Conservation (phyloP, 2,113 vertebrate genomes). For the Bambusicola thoracicus region DNA sequence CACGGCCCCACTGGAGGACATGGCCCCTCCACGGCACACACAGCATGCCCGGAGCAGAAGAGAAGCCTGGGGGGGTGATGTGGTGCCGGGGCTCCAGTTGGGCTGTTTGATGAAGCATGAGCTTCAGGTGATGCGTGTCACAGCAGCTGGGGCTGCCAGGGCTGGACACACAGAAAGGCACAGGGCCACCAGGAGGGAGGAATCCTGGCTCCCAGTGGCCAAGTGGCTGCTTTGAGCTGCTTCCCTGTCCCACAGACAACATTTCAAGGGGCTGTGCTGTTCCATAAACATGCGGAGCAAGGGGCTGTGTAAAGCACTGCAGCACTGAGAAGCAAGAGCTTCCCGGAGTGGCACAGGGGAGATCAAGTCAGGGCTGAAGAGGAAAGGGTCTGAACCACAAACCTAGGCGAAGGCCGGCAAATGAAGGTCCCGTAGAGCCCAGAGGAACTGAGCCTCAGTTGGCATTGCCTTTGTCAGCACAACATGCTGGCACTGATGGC, state of each 20-base stretch:
- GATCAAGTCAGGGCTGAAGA: background rate
- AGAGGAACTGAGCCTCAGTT: background rate
- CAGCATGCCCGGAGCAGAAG: background rate
- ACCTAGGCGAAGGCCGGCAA: background rate
- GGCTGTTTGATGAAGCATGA: too few relatives aligned
- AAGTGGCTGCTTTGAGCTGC: background rate
- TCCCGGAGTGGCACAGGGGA: background rate
- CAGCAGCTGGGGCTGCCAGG: too few relatives aligned
- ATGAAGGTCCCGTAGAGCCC: fast-evolving
- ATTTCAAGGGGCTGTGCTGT: fast-evolving
- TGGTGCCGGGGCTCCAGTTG: too few relatives aligned
- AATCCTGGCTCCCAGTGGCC: background rate
- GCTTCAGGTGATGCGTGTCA: fast-evolving
- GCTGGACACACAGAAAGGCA: too few relatives aligned
- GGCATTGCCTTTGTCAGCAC: background rate
- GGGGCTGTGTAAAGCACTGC: fast-evolving
- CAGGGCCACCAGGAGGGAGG: too few relatives aligned
- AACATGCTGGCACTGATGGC: background rate
- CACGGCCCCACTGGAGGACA: background rate
- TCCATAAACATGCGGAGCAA: background rate
- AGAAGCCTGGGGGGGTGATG: fast-evolving
- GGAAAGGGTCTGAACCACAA: background rate
- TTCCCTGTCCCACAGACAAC: too few relatives aligned
- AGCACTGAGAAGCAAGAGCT: fast-evolving
- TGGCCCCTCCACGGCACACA: too few relatives aligned